Base-by-base conservation (phyloP, 2,888 invertebrate genomes). In the Orchesellides sinensis region DNA sequence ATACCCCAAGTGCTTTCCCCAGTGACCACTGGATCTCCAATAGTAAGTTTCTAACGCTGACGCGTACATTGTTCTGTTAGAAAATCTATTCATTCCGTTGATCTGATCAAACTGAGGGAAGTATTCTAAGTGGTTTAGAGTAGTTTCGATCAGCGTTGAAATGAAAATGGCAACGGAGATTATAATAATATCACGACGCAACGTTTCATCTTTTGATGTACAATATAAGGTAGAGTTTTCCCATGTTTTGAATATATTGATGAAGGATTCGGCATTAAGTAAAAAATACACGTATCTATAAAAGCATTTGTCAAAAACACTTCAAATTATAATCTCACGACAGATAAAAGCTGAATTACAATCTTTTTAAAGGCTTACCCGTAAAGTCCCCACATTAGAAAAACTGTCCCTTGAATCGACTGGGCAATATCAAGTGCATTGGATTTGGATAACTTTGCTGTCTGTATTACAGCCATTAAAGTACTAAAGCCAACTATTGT, bases 21-120 rank as follows among this genome's bases (percentile, higher is more conserved):
- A 85, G 23, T 70, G 47, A 8, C 2, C n/a, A 21, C 74, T 69
- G 19, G 82, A 73, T 49, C 82, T 77, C 25, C 68, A 19, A 17
- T 83, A 81, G n/a, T 81, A 84, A 4, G 52, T 61, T 54, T 81
- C 54, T n/a, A 81, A 17, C 4, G 66, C 14, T n/a, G 59, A 49
- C 40, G 25, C 29, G 5, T 45, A 54, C 4, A 10, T 12, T 3
- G 73, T 72, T 14, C 8, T 4, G 19, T 70, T 70, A 0, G 8
- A n/a, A 12, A 19, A 49, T 19, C 21, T 23, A 21, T n/a, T 0
- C 14, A 32, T 45, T 8, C 56, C 47, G 66, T 73, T 74, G 25
- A 74, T 45, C 2, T 59, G 19, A 23, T 80, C 80, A 45, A 80
- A 56, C 17, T 72, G 72, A 6, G 80, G 59, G 35, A 81, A 74